Base-by-base conservation (phyloP, 2,797 vertebrate species). In the Xenops minutus region DNA sequence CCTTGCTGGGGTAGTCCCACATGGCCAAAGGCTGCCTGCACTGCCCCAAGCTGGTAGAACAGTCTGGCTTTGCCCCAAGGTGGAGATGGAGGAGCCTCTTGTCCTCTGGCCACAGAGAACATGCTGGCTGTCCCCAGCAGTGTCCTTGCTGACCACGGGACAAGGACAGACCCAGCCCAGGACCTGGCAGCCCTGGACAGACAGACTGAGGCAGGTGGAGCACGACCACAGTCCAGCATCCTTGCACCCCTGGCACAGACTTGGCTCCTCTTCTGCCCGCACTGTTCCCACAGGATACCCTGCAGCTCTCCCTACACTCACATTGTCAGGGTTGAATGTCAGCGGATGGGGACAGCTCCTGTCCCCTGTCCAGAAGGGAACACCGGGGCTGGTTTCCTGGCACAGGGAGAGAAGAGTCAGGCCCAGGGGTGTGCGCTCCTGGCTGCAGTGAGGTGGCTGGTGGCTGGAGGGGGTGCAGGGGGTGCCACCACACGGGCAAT, bases 281-380 rank as follows among this genome's bases (percentile, higher is more conserved):
- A 32, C 17, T 3, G 4, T 52, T 37, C 62, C 39, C 1, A 0
- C 0, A 1, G 11, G 49, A 15, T 32, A 14, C 46, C 18, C 19
- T 7, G 2, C 11, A 8, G 37, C 46, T 72, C 67, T 41, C 17
- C 56, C 27, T 39, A 34, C 58, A 97, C 99, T 99, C 97, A 99
- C 99, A 23, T 97, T 98, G 48, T 63, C 83, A 2, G 97, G 95
- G 83, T 99, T 97, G 94, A 99, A 99, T 20, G 88, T 98, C 98
- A 99, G 97, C 0, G 98, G 98, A 61, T 97, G 98, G 75, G 99
- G 99, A 95, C 98, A 99, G 88, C 84, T 98, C 97, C 98, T 99
- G 89, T 98, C 89, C 86, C 97, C 98, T 15, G 97, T 97, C 99
- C 99, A 99, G 97, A 99, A 99, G 29, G 84, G 98, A 37, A 98